Evolutionary conservation across 2,797 vertebrate genomes (phyloP), one percentile per base, ranked within the genome.

Genomic region (Falco berigora): DNA sequence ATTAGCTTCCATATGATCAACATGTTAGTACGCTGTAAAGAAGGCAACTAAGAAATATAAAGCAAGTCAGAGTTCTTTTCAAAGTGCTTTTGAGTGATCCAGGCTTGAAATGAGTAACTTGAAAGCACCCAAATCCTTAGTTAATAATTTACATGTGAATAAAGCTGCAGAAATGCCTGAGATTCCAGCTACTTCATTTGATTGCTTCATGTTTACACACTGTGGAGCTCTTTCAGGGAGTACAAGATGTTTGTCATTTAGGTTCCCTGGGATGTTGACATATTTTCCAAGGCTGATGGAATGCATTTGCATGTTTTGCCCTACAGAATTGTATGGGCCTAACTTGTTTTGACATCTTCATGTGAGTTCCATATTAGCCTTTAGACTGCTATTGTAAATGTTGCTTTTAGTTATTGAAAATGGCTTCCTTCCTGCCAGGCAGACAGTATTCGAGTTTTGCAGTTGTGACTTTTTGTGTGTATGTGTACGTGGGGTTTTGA

Each of bases 91-190:
- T 91, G 80, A 95, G 69, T 50, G 86, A 83, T 96, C 96, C 91
- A 89, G 92, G 28, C 86, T 95, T 95, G 93, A 94, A 96, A 93
- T 92, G 50, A 73, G 90, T 95, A 95, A 96, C 95, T 86, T 87
- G 85, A 96, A 96, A 90, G 94, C 2, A 0, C 76, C 69, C 75
- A 92, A 96, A 96, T 95, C 93, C 94, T 90, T 91, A 93, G 96
- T 95, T 96, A 97, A 97, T 97, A 93, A 97, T 97, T 96, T 95
- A 94, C 97, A 93, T 95, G 88, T 92, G 79, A 93, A 96, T 94
- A 86, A 92, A 96, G 93, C 90, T 86, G 73, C 91, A 96, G 88
- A 92, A 95, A 97, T 97, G 97, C 96, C 82, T 90, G 95, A 93
- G 93, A 97, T 97, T 97, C 96, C 96, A 96, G 94, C 96, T 94